Percentiles rank a stretch among this genome's conserved stretches.
phyloP scores from a whole-genome alignment of 2,888 invertebrate species.

The Phlogophora meticulosa region DNA sequence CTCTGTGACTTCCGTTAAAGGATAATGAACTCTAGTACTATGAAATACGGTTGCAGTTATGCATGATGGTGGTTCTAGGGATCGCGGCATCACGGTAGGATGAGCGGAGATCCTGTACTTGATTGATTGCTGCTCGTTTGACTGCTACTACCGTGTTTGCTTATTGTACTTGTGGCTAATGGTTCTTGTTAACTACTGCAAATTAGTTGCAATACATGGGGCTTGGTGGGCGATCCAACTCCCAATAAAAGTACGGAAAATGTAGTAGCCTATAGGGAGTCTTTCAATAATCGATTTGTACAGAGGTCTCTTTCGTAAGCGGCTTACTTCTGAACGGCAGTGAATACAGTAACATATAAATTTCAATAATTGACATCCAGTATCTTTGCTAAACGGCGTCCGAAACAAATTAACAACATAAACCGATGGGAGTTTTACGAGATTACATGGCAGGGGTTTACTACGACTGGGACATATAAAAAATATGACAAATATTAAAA shows the following conservation, averaged over 20 bases:
- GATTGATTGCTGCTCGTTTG: conserved; percentile 79
- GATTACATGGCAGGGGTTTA: conserved; percentile 59
- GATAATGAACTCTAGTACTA: conserved; percentile 76
- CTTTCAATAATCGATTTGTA: neutral
- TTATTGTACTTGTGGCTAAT: conserved; percentile 68
- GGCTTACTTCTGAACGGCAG: neutral
- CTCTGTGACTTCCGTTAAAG: conserved; percentile 67
- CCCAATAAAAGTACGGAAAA: neutral
- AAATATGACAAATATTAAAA: conserved; percentile 80
- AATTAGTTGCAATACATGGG: conserved; percentile 52
- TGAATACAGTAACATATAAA: conserved; percentile 11
- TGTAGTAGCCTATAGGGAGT: neutral
- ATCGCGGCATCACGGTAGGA: conserved; percentile 86
- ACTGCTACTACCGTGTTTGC: conserved; percentile 63
- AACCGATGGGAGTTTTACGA: conserved; percentile 56
- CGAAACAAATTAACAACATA: conserved; percentile 48
- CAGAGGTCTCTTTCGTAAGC: neutral
- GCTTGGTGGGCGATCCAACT: conserved; percentile 34
- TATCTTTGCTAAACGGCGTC: conserved; percentile 38
- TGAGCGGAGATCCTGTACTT: conserved; percentile 88
- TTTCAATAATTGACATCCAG: conserved; percentile 18
- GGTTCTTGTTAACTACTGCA: conserved; percentile 63
- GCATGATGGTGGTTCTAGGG: conserved; percentile 75
- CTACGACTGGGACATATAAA: conserved; percentile 69
- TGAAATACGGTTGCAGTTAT: conserved; percentile 74